These are phyloP conservation scores for Urocolius indicus DNA, from an alignment of 2,113 vertebrate species.

Conservation along the genomic window DNA sequence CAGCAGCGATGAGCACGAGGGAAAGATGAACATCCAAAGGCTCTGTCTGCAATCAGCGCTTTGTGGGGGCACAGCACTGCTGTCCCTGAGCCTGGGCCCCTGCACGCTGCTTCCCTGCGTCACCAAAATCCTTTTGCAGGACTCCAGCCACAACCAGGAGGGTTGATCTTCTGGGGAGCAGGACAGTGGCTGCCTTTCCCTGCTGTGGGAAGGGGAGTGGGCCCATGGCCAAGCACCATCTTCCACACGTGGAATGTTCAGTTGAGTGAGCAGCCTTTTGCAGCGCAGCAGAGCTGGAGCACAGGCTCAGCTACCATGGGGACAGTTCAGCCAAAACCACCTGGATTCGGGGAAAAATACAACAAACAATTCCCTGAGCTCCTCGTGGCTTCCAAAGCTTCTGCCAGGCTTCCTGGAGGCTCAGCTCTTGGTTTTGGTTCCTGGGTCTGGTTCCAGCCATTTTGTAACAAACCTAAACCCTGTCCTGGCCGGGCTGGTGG, in stretches of 20 bases:
- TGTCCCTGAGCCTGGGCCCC: neutral
- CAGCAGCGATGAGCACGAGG: neutral
- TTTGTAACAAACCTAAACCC: neutral
- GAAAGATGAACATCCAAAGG: neutral
- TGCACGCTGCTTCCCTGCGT: neutral
- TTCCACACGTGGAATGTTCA: neutral
- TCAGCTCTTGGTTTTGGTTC: neutral
- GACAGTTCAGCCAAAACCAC: constrained; percentile 12
- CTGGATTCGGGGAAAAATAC: neutral
- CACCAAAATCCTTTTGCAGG: neutral
- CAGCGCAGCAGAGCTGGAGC: neutral
- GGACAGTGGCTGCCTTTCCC: neutral
- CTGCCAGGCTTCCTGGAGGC: constrained; percentile 13
- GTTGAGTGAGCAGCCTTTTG: neutral
- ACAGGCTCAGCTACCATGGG: accelerated
- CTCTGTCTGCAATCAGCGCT: neutral
- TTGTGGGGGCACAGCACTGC: neutral
- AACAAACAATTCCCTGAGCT: constrained; percentile 18
- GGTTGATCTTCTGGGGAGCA: neutral
- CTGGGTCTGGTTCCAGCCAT: neutral
- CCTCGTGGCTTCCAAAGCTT: neutral
- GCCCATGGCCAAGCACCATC: accelerated
- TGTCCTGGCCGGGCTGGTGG: neutral
- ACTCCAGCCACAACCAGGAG: too few relatives aligned
- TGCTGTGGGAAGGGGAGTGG: neutral